Base-by-base conservation (phyloP, 2,797 vertebrate species). In the Lophius americanus region DNA sequence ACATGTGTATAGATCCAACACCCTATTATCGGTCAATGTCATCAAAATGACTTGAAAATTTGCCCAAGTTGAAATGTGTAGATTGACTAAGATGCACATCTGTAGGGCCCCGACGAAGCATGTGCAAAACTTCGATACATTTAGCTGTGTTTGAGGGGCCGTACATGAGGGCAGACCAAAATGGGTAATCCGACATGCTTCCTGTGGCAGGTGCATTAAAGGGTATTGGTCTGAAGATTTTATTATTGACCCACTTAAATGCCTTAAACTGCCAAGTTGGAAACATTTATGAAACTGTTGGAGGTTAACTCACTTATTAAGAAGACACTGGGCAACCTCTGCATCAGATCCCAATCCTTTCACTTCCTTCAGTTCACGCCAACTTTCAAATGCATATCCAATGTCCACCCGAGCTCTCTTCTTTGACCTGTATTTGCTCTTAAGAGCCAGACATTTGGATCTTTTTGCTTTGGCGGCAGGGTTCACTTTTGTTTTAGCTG, bases 231-330 rank as follows among this genome's bases (percentile, higher is more conserved):
- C 3, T 10, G 35, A 0, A 38, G 32, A 49, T 37, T 0, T 14
- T 54, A 36, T 46, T 39, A 44, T 4, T 2, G 5, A 39, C 6
- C 2, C 0, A n/a, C 6, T 9, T 14, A 59, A 46, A 11, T 48
- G 36, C 6, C 8, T 9, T 9, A 37, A 59, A 46, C 14, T 48
- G 36, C 6, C 8, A 44, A 33, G 23, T 4, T 2, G 9, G 5
- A 51, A 57, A 39, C 7, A 57, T 11, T 0, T 4, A 32, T 6
- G 8, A 38, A 37, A 35, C 37, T 41, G 33, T 11, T 2, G 3
- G 9, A 35, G 11, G 11, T 66, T 2, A 68, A 83, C 81, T 81
- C 64, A 83, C 81, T 0, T 3, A 46, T 77, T 41, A 35, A 81
- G 60, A 60, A 83, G 81, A 41, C 0, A 5, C 4, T 3, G 1